These are phyloP conservation scores for Cariama cristata DNA, from an alignment of 2,113 vertebrate genomes.

Conservation along the genomic window DNA sequence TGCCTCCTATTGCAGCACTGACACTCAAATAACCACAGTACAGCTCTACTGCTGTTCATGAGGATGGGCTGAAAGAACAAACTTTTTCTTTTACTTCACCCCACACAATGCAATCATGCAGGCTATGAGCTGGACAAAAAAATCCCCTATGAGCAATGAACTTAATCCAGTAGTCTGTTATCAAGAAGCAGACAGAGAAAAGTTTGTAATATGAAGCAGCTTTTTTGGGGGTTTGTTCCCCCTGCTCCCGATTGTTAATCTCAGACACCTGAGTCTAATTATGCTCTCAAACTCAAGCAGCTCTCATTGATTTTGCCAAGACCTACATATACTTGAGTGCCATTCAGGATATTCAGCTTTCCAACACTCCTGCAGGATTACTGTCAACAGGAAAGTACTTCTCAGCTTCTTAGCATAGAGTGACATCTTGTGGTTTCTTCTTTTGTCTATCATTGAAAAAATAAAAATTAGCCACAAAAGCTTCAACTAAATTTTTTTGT, in stretches of 20 bases:
- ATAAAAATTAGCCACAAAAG: background rate
- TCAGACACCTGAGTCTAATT: background rate
- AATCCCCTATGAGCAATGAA: background rate
- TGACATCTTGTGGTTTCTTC: slow-evolving; percentile 79
- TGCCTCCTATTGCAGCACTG: background rate
- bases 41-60: background rate
- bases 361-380: background rate
- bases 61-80: background rate
- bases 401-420: slow-evolving; percentile 64
- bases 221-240: accelerated
- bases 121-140: background rate
- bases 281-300: background rate
- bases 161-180: background rate
- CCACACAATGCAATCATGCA: background rate
- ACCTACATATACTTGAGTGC: background rate
- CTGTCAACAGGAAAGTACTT: background rate
- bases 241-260: accelerated
- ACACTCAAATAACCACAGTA: background rate
- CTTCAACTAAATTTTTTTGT: background rate
- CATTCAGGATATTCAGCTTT: background rate
- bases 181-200: background rate
- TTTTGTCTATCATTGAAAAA: background rate
- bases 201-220: background rate
- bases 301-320: background rate
- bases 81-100: background rate